These are phyloP conservation scores for Micronycteris hirsuta DNA, from an alignment of 2,113 vertebrate genomes.

Conservation along the genomic window DNA sequence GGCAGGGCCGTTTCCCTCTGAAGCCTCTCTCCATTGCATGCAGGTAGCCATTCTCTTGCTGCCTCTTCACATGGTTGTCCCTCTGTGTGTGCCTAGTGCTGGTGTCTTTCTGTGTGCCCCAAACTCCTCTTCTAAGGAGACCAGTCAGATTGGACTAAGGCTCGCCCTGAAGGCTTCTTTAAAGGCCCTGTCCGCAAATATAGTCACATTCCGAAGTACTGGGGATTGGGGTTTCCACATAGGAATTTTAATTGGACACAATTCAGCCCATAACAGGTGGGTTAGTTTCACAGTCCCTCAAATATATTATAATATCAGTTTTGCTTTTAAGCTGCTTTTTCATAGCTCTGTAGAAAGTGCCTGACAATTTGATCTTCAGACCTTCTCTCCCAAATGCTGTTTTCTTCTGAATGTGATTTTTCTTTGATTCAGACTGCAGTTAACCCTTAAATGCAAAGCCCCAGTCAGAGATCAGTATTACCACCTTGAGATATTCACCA, in stretches of 20 bases:
- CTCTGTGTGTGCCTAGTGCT: not conserved
- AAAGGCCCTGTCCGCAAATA: not conserved
- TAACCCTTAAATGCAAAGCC: not conserved
- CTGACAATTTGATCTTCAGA: not conserved
- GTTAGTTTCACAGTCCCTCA: not conserved
- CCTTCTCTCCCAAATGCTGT: not conserved
- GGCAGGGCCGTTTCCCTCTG: not conserved
- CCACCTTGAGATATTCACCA: not conserved
- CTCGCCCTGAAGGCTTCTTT: too few relatives aligned
- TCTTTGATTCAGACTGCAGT: not conserved
- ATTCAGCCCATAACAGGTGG: not conserved
- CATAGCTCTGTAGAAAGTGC: not conserved
- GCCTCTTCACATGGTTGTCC: rapidly evolving
- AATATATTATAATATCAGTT: not conserved
- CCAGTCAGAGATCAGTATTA: not conserved
- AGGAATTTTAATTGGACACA: not conserved
- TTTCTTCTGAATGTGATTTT: not conserved
- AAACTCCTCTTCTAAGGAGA: not conserved
- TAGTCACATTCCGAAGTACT: not conserved
- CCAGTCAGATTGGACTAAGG: not conserved
- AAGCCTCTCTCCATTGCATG: not conserved
- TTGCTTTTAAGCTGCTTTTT: not conserved
- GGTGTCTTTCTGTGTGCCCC: not conserved
- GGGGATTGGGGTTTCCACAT: not conserved
- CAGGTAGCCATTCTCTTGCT: not conserved